These are phyloP conservation scores for Patella pellucida DNA, from an alignment of 2,888 invertebrate species.

Conservation along the genomic window DNA sequence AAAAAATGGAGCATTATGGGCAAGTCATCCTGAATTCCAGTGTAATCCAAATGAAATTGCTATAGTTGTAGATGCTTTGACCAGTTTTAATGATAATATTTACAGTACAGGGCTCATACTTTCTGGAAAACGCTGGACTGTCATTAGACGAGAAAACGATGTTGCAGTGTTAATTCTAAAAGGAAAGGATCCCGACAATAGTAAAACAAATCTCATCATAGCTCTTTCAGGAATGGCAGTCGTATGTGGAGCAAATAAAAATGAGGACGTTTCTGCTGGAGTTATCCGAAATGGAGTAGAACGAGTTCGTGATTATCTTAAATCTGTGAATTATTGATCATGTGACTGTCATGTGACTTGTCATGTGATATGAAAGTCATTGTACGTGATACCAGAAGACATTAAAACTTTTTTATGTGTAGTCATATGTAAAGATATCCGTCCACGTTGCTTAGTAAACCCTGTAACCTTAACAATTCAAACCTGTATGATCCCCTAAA, in stretches of 20 bases:
- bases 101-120: conserved; percentile 26
- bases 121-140: conserved; percentile 31
- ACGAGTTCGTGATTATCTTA: conserved; percentile 32
- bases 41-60: conserved; percentile 29
- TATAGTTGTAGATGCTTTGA: conserved; percentile 20
- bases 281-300: conserved; percentile 26
- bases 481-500: too few relatives aligned
- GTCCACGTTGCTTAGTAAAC: too few relatives aligned
- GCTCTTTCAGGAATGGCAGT: conserved; percentile 26
- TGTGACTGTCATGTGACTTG: background rate
- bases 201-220: conserved; percentile 27
- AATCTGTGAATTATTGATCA: conserved; percentile 21
- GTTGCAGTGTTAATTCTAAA: conserved; percentile 25
- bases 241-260: conserved; percentile 28
- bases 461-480: too few relatives aligned
- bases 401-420: too few relatives aligned
- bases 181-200: conserved; percentile 31
- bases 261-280: conserved; percentile 26
- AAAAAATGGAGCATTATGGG: conserved; percentile 33
- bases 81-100: conserved; percentile 23
- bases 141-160: conserved; percentile 28
- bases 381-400: too few relatives aligned
- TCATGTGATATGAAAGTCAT: background rate
- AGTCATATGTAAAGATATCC: too few relatives aligned
- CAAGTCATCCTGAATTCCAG: conserved; percentile 19